Evolutionary conservation across 2,888 invertebrate species (phyloP).

Genomic region (Lepas anatifera): DNA sequence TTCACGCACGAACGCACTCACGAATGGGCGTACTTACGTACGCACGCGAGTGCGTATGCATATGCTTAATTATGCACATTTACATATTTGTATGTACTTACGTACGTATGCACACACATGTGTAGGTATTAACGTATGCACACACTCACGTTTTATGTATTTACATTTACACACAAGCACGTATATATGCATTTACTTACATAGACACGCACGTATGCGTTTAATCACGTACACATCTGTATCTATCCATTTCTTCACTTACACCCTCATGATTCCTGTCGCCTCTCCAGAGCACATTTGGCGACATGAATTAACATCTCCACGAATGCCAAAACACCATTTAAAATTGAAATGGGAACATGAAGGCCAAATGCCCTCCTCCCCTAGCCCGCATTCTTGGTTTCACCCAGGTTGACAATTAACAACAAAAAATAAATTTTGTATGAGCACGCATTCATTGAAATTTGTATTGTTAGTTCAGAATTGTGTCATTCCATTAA

Average conservation of each 20-base stretch:
- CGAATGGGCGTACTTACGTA: background rate
- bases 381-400: too few relatives aligned
- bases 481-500: too few relatives aligned
- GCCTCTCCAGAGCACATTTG: too few relatives aligned
- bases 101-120: background rate
- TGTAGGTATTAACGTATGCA: conserved; percentile 11
- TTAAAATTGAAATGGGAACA: too few relatives aligned
- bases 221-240: background rate
- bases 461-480: too few relatives aligned
- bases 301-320: too few relatives aligned
- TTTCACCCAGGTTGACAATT: too few relatives aligned
- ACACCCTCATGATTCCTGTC: too few relatives aligned
- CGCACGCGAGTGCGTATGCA: background rate
- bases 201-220: background rate
- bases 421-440: too few relatives aligned
- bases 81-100: background rate
- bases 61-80: background rate
- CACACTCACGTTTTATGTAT: conserved; percentile 12
- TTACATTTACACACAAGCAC: background rate
- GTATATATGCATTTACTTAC: background rate
- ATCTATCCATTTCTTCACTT: background rate
- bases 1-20: background rate
- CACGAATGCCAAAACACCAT: too few relatives aligned
- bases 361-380: too few relatives aligned
- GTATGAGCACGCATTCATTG: too few relatives aligned